Evolutionary conservation across 2,888 invertebrate genomes (phyloP).

Genomic region (Leptopilina myrica): DNA sequence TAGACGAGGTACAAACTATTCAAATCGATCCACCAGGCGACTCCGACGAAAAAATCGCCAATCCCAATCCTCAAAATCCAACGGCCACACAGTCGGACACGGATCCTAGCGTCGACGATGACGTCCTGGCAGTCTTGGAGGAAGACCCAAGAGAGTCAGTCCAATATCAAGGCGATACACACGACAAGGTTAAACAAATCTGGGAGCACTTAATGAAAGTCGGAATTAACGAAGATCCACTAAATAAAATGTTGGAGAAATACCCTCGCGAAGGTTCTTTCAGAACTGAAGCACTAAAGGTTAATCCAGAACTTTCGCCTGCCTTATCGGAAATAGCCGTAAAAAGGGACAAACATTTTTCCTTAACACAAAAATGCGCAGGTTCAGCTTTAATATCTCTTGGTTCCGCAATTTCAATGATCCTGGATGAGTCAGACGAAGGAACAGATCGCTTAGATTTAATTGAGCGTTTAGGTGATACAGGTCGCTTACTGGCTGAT

Average conservation of each 20-base stretch:
- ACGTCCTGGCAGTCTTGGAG: not conserved
- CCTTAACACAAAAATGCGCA: not conserved
- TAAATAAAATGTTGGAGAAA: not conserved
- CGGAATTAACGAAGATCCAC: not conserved
- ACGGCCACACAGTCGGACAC: not conserved
- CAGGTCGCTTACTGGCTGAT: not conserved
- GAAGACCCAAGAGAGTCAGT: not conserved
- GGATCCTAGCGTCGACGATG: not conserved
- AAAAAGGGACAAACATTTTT: not conserved
- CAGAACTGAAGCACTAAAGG: not conserved
- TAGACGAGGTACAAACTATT: too few species aligned
- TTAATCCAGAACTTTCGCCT: not conserved
- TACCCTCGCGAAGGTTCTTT: not conserved
- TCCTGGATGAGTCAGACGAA: not conserved
- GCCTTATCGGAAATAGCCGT: not conserved
- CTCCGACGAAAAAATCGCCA: too few species aligned
- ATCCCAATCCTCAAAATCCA: too few species aligned
- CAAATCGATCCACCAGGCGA: too few species aligned
- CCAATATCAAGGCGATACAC: not conserved
- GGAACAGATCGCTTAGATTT: not conserved
- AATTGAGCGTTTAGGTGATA: not conserved
- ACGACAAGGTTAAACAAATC: not conserved
- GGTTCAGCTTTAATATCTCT: not conserved
- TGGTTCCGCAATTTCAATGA: not conserved
- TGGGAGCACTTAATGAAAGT: not conserved